phyloP scores from a whole-genome alignment of 1,140 invertebrate species.

The Neotoxoptera formosana region DNA sequence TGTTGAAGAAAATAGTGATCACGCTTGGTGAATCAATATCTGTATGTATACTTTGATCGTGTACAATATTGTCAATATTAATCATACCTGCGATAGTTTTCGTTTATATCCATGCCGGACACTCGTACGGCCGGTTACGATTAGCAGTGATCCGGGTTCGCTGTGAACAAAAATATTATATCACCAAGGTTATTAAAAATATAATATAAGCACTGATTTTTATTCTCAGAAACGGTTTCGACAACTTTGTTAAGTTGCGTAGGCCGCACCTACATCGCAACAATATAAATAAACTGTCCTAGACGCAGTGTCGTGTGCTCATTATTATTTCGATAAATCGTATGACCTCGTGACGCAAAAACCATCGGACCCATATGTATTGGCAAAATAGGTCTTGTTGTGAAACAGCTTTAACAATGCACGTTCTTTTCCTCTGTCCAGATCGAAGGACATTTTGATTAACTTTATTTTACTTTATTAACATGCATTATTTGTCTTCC shows the following conservation, averaged over 20 bases:
- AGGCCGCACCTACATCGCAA: neutral
- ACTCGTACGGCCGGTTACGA: neutral
- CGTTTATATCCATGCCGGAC: neutral
- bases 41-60: neutral
- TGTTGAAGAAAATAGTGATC: neutral
- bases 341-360: neutral
- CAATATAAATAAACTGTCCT: neutral
- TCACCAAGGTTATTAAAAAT: neutral
- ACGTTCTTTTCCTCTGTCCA: neutral
- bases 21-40: neutral
- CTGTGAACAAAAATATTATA: neutral
- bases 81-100: neutral
- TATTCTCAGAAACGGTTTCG: neutral
- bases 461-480: neutral
- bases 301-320: neutral
- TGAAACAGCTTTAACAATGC: neutral
- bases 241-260: neutral
- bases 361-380: neutral
- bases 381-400: neutral
- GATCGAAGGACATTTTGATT: neutral
- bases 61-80: neutral
- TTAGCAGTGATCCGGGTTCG: neutral
- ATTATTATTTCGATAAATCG: neutral
- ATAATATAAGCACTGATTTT: neutral
- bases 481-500: neutral